These are phyloP conservation scores for Theristus sp. DNA, from an alignment of 2,888 invertebrate species.

Conservation along the genomic window DNA sequence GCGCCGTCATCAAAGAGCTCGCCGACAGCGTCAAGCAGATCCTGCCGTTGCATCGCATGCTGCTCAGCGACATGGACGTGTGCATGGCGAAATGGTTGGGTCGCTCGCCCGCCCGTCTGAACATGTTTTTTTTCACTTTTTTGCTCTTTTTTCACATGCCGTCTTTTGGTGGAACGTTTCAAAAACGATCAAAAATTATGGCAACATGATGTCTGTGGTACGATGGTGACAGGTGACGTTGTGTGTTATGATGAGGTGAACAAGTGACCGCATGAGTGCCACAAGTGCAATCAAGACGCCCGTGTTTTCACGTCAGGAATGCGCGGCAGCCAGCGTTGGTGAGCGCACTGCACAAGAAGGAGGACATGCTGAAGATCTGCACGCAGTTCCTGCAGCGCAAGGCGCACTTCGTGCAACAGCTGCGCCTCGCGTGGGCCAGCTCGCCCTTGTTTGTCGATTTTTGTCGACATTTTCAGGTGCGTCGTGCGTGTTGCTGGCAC, in stretches of 20 bases:
- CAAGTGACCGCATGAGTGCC: too few relatives aligned
- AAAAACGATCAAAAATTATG: too few relatives aligned
- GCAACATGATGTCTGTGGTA: too few relatives aligned
- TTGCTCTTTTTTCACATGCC: too few relatives aligned
- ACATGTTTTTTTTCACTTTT: too few relatives aligned
- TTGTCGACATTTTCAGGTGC: background rate
- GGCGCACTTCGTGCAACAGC: background rate
- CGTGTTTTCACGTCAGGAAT: too few relatives aligned
- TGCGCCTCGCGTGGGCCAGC: background rate
- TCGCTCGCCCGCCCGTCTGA: too few relatives aligned
- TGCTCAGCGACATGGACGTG: background rate
- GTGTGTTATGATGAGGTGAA: too few relatives aligned
- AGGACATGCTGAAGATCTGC: background rate
- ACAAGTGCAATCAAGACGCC: too few relatives aligned
- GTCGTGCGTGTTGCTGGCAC: background rate
- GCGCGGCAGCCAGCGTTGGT: background rate
- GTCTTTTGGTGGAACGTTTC: too few relatives aligned
- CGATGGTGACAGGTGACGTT: too few relatives aligned
- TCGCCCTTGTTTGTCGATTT: background rate
- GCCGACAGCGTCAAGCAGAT: background rate
- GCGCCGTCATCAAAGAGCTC: background rate
- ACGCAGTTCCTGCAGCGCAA: background rate
- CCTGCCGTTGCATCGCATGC: background rate
- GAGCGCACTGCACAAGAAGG: background rate
- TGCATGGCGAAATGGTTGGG: background rate